Base-by-base conservation (phyloP, 2,888 invertebrate species). In the Sipha maydis region DNA sequence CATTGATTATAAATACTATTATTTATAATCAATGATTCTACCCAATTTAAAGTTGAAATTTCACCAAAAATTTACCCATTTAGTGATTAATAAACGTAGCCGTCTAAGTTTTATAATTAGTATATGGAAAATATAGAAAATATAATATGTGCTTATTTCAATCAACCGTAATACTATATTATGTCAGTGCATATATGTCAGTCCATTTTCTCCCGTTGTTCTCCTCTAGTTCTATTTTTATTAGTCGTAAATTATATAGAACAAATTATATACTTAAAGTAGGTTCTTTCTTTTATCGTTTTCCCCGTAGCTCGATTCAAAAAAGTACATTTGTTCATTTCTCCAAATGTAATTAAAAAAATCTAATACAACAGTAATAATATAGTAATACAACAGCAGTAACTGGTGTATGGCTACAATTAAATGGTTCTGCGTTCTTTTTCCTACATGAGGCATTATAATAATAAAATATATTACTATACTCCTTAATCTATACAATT, bases 41-140 rank as follows among this genome's bases (percentile, higher is more conserved):
- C 71, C 31, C 54, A 21, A 73, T 83, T 73, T 54, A 54, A 34
- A 83, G 71, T 48, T 71, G 69, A 34, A 54, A 34, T 54, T 71
- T 17, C 21, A 4, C 17, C 7, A 17, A 31, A 48, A 61, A 61
- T 8, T 25, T 21, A 61, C 61, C 21, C 8, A 21, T 61, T 61
- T 61, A 48, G 48, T 48, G 3, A 1, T 48, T 48, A 48, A 48
- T 48, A 48, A 48, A 48, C 14, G 48, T 14, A 48, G 1, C 48
- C 11, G 14, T 48, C 14, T 48, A 48, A 11, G 48, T 48, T 8
- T 14, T 11, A 14, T 48, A 48, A 48, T 48, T 11, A 14, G 14
- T 14, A 48, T 14, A 14, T 14, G 48, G 14, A 48, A 8, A 48
- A 48, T 3, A 48, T 0, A 48, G 48, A 48, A 48, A 48, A 48